phyloP scores from a whole-genome alignment of 2,113 vertebrate genomes.

The Calypte anna region DNA sequence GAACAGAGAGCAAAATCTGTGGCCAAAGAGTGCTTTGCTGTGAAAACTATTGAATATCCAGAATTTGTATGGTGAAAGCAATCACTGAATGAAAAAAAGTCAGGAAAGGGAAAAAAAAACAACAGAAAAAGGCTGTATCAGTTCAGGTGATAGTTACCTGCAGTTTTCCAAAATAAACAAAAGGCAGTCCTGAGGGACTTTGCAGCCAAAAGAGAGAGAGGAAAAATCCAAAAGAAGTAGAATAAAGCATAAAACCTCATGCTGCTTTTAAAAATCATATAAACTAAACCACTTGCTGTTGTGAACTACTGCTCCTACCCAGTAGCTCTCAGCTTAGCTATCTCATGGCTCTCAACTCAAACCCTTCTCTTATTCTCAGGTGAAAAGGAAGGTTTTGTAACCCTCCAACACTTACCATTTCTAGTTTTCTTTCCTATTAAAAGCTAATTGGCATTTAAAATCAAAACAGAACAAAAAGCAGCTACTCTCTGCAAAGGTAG shows the following conservation, averaged over 20 bases:
- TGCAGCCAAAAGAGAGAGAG: neutral
- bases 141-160: neutral
- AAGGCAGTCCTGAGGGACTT: neutral
- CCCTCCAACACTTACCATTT: neutral
- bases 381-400: neutral
- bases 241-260: neutral
- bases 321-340: neutral
- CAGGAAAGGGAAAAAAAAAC: neutral
- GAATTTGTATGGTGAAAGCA: neutral
- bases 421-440: neutral
- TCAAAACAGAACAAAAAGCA: no score
- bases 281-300: neutral
- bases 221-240: neutral
- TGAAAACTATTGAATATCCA: conserved; percentile 7
- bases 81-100: neutral
- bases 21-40: neutral
- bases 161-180: neutral
- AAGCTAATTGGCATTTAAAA: neutral
- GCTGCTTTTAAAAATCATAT: neutral
- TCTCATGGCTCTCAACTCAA: neutral
- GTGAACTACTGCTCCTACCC: neutral
- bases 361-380: neutral
- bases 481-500: neutral
- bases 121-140: neutral
- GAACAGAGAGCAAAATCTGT: neutral